phyloP scores from a whole-genome alignment of 2,113 vertebrate species.

The Dendropsophus ebraccatus region DNA sequence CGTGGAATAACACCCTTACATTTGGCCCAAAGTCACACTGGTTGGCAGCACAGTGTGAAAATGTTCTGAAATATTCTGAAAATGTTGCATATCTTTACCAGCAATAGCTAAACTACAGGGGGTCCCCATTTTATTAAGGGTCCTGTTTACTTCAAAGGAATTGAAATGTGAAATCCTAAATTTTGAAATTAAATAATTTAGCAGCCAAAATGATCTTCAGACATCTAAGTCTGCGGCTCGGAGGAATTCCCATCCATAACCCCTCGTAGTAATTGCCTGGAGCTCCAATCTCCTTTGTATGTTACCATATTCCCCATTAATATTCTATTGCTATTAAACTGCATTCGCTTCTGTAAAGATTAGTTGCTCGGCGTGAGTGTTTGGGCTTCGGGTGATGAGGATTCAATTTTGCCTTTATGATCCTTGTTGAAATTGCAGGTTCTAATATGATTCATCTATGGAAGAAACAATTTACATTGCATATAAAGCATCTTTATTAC shows the following conservation, averaged over 20 bases:
- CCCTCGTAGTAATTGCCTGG: neutral
- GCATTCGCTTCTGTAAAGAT: neutral
- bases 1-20: too few species aligned
- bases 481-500: conserved; percentile 24
- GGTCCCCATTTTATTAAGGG: too few species aligned
- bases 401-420: conserved; percentile 25
- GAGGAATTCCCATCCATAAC: neutral
- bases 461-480: conserved; percentile 4
- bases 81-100: too few species aligned
- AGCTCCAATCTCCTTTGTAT: neutral
- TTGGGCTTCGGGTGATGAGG: neutral
- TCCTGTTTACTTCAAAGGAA: neutral
- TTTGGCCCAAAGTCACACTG: too few species aligned
- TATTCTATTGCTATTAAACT: neutral
- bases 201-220: neutral
- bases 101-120: too few species aligned
- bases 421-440: neutral
- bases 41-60: too few species aligned
- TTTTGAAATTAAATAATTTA: neutral
- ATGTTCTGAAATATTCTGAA: too few species aligned
- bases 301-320: neutral
- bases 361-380: neutral
- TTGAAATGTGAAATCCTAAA: neutral
- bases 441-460: neutral
- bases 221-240: neutral